Conservation (phyloP, 2,797 vertebrate genomes). For the Paedocypris micromegethes region DNA sequence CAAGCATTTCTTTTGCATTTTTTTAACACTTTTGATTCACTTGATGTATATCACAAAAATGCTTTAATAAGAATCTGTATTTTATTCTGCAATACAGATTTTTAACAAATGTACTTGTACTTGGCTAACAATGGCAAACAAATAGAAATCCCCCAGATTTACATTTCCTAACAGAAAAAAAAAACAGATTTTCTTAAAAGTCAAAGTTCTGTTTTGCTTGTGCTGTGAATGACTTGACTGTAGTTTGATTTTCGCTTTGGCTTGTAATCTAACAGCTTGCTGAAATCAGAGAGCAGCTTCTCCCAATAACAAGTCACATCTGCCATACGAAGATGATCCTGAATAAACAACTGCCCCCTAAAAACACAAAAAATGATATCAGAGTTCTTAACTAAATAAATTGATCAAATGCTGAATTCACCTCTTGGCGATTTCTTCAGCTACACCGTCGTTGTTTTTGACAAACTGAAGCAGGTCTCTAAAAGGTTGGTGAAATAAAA, state of each 20-base stretch:
- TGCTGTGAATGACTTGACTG: conserved; percentile 67
- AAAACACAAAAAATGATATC: background rate
- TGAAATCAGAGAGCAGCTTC: conserved; percentile 79
- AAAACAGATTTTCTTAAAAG: background rate
- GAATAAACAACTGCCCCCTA: conserved; percentile 86
- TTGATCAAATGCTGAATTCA: conserved; percentile 49
- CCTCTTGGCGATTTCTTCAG: conserved; percentile 83
- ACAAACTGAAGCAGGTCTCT: conserved; percentile 89
- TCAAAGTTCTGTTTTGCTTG: conserved; percentile 76
- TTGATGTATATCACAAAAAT: too few relatives aligned
- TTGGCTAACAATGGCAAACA: too few relatives aligned
- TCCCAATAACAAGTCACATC: conserved; percentile 94
- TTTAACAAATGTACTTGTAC: too few relatives aligned
- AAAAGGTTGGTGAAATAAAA: conserved; percentile 30
- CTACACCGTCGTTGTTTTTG: conserved; percentile 82
- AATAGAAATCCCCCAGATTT: too few relatives aligned
- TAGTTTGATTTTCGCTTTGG: conserved; percentile 74
- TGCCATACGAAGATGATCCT: conserved; percentile 81
- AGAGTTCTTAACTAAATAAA: background rate
- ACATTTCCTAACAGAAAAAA: too few relatives aligned
- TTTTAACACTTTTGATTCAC: too few relatives aligned
- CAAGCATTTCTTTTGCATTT: too few relatives aligned
- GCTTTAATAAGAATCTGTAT: too few relatives aligned
- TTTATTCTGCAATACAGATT: too few relatives aligned
- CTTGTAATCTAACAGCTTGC: conserved; percentile 78